Conservation (phyloP, 2,113 vertebrate genomes). For the Dromiciops gliroides region DNA sequence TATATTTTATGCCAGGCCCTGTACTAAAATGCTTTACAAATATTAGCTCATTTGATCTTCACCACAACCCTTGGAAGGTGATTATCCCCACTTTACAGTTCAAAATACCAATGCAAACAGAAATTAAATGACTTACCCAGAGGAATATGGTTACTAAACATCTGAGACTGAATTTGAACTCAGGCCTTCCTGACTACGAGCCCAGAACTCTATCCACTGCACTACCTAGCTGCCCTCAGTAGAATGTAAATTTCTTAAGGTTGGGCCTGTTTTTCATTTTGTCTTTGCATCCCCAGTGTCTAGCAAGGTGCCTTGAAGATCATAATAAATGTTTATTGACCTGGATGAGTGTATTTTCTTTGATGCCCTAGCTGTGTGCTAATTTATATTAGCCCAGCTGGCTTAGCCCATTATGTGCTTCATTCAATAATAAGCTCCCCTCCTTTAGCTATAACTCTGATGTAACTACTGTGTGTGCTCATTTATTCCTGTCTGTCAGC, state of each 20-base stretch:
- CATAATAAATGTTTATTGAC: background rate
- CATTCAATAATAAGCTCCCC: background rate
- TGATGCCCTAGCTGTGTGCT: background rate
- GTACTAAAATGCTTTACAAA: too few species aligned
- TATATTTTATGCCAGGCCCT: background rate
- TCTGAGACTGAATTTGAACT: accelerated
- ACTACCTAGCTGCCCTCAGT: background rate
- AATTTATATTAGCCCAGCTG: background rate
- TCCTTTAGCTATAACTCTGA: background rate
- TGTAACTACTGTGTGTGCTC: background rate
- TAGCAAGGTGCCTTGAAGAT: background rate
- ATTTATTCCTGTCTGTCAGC: background rate
- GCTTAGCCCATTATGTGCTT: background rate
- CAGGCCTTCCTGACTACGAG: background rate
- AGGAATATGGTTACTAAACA: background rate
- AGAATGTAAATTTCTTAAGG: background rate
- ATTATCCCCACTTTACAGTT: background rate
- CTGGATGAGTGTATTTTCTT: background rate
- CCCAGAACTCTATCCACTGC: background rate
- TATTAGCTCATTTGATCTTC: background rate
- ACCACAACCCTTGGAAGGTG: background rate
- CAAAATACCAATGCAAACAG: background rate
- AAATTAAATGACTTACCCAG: background rate
- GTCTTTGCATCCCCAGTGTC: background rate
- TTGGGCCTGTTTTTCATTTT: background rate